A percentile compares a stretch with the other conserved stretches of the same genome.
These are phyloP conservation scores for Neotoma lepida DNA, from an alignment of 2,113 vertebrate genomes.

Conservation along the genomic window DNA sequence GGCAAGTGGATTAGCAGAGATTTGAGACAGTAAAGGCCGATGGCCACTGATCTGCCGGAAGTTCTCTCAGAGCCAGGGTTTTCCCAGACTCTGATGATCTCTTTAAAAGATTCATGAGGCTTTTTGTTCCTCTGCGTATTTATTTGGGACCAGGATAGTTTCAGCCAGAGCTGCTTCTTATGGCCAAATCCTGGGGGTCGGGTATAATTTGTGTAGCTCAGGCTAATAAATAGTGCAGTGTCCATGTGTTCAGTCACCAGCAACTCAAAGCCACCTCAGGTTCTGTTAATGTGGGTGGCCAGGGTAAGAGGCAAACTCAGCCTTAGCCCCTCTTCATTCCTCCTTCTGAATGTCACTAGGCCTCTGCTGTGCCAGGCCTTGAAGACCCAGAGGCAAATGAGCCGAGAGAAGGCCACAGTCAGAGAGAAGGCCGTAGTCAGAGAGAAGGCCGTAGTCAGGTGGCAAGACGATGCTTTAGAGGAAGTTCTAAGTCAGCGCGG, in stretches of 20 bases:
- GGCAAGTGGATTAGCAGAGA: constrained; percentile 83
- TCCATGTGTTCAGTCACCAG: neutral
- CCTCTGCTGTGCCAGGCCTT: neutral
- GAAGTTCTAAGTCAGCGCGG: too few relatives aligned
- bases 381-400: neutral
- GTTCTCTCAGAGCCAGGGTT: neutral
- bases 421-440: too few relatives aligned
- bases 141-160: constrained; percentile 76
- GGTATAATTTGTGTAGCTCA: constrained; percentile 53
- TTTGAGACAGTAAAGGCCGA: constrained; percentile 72
- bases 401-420: neutral
- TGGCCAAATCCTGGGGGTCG: neutral
- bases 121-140: constrained; percentile 62
- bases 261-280: neutral
- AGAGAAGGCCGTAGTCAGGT: neutral
- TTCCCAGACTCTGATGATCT: constrained; percentile 44
- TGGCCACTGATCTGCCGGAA: constrained; percentile 56
- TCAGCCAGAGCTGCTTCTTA: constrained; percentile 67
- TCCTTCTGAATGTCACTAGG: neutral
- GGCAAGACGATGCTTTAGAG: too few relatives aligned
- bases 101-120: constrained; percentile 79
- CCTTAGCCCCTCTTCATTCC: neutral
- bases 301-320: neutral
- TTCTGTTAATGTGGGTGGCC: neutral
- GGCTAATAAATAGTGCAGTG: constrained; percentile 65